These are phyloP conservation scores for Zapus hudsonius DNA, from an alignment of 2,113 vertebrate species.

Conservation along the genomic window DNA sequence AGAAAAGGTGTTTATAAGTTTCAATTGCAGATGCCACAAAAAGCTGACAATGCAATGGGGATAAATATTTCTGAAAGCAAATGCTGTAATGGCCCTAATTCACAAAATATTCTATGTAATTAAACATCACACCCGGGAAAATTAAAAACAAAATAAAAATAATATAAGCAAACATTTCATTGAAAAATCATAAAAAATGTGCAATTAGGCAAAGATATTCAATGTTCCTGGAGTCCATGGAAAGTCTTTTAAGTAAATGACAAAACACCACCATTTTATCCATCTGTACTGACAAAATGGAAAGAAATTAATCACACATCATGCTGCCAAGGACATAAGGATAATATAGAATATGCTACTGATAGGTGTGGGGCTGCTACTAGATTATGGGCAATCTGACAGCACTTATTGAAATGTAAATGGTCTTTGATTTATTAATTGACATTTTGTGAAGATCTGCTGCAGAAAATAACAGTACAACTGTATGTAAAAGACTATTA, in stretches of 20 bases:
- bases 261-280: not conserved
- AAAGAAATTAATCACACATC: slow-evolving; percentile 18
- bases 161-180: not conserved
- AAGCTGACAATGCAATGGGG: not conserved
- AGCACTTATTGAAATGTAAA: slow-evolving; percentile 58
- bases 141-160: slow-evolving; percentile 6
- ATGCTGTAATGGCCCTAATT: not conserved
- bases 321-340: not conserved
- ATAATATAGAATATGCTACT: not conserved
- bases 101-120: not conserved
- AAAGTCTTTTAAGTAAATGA: slow-evolving; percentile 25
- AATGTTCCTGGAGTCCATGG: not conserved
- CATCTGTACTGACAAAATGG: slow-evolving; percentile 33
- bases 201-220: slow-evolving; percentile 18
- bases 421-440: slow-evolving; percentile 36
- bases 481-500: not conserved
- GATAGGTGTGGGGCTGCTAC: not conserved
- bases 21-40: not conserved
- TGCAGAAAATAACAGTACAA: slow-evolving; percentile 18
- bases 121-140: not conserved
- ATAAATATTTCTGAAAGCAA: slow-evolving; percentile 1
- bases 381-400: slow-evolving; percentile 33
- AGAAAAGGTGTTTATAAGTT: not conserved
- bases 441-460: not conserved
- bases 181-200: not conserved